phyloP scores from a whole-genome alignment of 1,140 invertebrate genomes.

The Matsumurasca onukii region DNA sequence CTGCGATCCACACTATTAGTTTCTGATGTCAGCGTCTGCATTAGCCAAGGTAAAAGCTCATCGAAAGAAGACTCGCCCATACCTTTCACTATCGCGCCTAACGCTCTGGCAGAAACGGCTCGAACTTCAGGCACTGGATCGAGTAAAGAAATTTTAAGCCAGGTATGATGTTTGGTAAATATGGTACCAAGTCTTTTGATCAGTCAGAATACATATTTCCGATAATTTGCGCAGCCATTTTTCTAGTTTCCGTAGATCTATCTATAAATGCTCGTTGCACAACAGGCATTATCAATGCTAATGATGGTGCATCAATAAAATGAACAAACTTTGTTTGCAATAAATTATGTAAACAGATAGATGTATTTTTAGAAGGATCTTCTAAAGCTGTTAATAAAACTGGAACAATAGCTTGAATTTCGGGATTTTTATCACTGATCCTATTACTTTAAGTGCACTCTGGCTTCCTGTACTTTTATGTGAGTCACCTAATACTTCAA shows the following conservation, averaged over 20 bases:
- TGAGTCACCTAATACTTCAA: constrained; percentile 98
- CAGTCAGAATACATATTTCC: constrained; percentile 99
- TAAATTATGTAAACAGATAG: constrained; percentile 85
- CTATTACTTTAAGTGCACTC: constrained; percentile 95
- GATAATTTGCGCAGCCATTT: constrained; percentile 98
- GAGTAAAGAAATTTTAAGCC: constrained; percentile 91
- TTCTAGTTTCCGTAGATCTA: constrained; percentile 94
- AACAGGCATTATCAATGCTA: constrained; percentile 97
- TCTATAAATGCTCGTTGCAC: constrained; percentile 97
- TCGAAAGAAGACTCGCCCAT: constrained; percentile 97
- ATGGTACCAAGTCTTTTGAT: constrained; percentile 98
- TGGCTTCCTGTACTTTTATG: constrained; percentile 96
- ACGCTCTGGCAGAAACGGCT: constrained; percentile 87
- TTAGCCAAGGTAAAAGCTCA: constrained; percentile 88
- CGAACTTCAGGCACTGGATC: constrained; percentile 98
- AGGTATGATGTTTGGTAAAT: constrained; percentile 95
- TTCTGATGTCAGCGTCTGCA: constrained; percentile 83
- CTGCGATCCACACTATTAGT: constrained; percentile 93
- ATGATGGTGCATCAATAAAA: constrained; percentile 89
- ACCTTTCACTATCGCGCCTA: constrained; percentile 96
- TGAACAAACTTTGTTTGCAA: constrained; percentile 98
- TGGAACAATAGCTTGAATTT: constrained; percentile 94
- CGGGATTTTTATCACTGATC: constrained; percentile 98
- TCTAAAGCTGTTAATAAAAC: constrained; percentile 82
- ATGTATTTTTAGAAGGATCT: constrained; percentile 89